These are phyloP conservation scores for Hystrix brachyura DNA, from an alignment of 2,113 vertebrate genomes.

Conservation along the genomic window DNA sequence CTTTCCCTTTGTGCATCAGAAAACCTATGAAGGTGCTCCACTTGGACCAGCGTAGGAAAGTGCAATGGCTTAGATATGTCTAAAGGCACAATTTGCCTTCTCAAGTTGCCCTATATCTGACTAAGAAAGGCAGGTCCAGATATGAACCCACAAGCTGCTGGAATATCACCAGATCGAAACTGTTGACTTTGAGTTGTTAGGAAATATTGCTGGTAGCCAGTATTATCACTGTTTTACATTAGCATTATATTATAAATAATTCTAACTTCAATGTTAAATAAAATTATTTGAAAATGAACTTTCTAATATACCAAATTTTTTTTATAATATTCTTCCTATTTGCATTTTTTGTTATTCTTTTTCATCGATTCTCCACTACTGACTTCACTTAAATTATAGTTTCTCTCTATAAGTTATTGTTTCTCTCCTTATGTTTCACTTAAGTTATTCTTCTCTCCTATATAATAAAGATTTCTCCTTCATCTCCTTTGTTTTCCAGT, in stretches of 20 bases:
- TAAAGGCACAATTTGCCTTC: not conserved
- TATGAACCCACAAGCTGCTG: not conserved
- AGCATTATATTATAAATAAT: not conserved
- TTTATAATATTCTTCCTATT: not conserved
- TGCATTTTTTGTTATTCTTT: not conserved
- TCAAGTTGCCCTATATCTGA: not conserved
- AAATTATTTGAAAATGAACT: not conserved
- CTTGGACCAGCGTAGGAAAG: not conserved
- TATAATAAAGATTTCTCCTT: not conserved
- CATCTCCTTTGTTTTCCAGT: not conserved
- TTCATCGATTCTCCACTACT: not conserved
- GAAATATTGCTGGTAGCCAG: not conserved
- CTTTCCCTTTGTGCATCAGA: not conserved
- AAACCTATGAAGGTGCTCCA: not conserved
- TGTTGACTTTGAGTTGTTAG: not conserved
- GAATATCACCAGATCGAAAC: not conserved
- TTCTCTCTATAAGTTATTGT: not conserved
- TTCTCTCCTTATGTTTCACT: not conserved
- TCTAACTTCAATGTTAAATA: not conserved
- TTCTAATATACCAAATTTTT: not conserved
- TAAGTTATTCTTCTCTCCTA: not conserved
- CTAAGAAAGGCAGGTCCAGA: not conserved
- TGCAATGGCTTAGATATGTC: not conserved
- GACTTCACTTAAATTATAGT: not conserved
- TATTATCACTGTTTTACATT: not conserved